phyloP scores from a whole-genome alignment of 2,797 vertebrate genomes.

The Gymnothorax javanicus region DNA sequence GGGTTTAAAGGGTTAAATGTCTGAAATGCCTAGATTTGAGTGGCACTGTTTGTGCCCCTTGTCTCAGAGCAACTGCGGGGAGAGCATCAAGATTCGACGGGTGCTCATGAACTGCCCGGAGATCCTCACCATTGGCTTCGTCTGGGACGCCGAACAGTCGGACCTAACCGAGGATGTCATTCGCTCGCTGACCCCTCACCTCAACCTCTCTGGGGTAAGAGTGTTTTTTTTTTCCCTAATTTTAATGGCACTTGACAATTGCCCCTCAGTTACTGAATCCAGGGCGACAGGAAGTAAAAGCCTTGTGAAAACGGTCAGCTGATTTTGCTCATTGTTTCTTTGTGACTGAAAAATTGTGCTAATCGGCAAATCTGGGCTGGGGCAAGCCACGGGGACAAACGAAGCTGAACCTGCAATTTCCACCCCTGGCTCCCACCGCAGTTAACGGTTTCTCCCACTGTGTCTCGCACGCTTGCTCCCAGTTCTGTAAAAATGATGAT shows the following conservation, averaged over 20 bases:
- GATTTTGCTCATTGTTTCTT: too few relatives aligned
- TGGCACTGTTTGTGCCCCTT: neutral
- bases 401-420: too few relatives aligned
- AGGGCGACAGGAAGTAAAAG: too few relatives aligned
- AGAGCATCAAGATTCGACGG: conserved; percentile 93
- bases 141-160: conserved; percentile 97
- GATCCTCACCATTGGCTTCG: conserved; percentile 96
- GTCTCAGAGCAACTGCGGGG: conserved; percentile 91
- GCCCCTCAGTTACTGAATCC: too few relatives aligned
- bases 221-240: neutral
- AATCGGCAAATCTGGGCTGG: too few relatives aligned
- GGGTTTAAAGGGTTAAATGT: neutral
- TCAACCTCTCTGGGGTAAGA: conserved; percentile 90
- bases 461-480: conserved; percentile 24
- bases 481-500: conserved; percentile 45
- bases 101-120: conserved; percentile 98
- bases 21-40: neutral
- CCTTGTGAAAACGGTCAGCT: too few relatives aligned
- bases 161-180: conserved; percentile 93
- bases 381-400: too few relatives aligned
- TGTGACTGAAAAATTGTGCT: too few relatives aligned
- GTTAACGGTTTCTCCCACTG: neutral
- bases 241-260: too few relatives aligned
- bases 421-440: too few relatives aligned
- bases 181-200: conserved; percentile 83